Percentiles rank a stretch among this genome's conserved stretches.
Evolutionary conservation across 30 jellyfish, hydroid and myxozoan genomes (phyloP).

Genomic region (Rhopilema esculentum): DNA sequence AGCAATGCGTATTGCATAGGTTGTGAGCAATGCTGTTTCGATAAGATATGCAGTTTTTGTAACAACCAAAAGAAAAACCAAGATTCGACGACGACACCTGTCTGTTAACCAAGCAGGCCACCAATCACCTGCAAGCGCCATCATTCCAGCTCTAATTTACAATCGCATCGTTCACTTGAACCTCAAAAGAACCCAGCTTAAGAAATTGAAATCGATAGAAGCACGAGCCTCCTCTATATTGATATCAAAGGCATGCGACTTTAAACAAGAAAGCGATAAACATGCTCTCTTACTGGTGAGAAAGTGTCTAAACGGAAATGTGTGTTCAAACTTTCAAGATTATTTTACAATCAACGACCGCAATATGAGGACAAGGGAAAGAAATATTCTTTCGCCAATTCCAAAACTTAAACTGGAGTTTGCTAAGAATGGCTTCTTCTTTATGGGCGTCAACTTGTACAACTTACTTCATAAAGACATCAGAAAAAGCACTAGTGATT

Average conservation of each 20-base stretch:
- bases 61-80: no score
- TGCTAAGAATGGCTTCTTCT: slow-evolving; percentile 72
- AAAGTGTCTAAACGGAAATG: no score
- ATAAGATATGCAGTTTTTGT: no score
- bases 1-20: no score
- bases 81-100: no score
- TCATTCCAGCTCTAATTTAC: slow-evolving; percentile 68
- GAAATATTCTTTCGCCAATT: slow-evolving; percentile 34
- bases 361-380: slow-evolving; percentile 57
- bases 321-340: slow-evolving; percentile 66
- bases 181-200: slow-evolving; percentile 51
- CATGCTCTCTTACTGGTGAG: slow-evolving; percentile 57
- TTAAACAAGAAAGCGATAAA: slow-evolving; percentile 52
- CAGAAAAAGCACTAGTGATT: no score
- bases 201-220: slow-evolving; percentile 51
- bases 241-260: slow-evolving; percentile 35
- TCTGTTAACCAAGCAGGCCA: no score
- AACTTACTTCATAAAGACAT: no score
- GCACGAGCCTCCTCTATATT: slow-evolving; percentile 62
- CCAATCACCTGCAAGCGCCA: no score
- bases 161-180: slow-evolving; percentile 68
- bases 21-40: no score
- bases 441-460: slow-evolving; percentile 77
- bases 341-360: slow-evolving; percentile 57
- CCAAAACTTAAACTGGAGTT: slow-evolving; percentile 66